Evolutionary conservation across 2,113 vertebrate species (phyloP).

Genomic region (Alectura lathami): DNA sequence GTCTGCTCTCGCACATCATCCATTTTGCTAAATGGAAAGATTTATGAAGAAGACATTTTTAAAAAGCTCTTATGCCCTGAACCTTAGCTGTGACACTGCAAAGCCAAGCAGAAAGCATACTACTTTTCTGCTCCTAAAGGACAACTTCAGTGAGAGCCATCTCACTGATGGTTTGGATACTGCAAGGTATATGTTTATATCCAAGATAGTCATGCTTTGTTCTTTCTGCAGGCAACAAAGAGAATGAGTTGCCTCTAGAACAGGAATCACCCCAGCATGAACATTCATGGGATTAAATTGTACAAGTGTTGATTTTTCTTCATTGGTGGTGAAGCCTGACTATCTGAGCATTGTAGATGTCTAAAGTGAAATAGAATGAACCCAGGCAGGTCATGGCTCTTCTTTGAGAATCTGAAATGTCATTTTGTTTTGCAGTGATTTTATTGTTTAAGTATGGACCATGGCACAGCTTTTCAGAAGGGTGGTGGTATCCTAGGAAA

Average conservation of each 20-base stretch:
- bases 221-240: not conserved
- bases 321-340: not conserved
- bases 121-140: not conserved
- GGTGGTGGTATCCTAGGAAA: rapidly evolving
- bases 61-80: not conserved
- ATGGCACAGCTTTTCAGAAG: not conserved
- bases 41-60: not conserved
- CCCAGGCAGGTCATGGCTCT: not conserved
- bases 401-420: not conserved
- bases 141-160: not conserved
- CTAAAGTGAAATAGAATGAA: not conserved
- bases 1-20: not conserved
- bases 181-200: rapidly evolving
- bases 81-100: not conserved
- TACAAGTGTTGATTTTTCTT: not conserved
- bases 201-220: not conserved
- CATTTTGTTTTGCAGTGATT: not conserved
- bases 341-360: not conserved
- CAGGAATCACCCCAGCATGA: not conserved
- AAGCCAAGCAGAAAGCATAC: not conserved
- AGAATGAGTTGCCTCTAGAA: not conserved
- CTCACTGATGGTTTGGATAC: not conserved
- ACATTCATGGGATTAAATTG: not conserved
- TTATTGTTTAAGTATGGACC: not conserved
- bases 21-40: not conserved